These are phyloP conservation scores for Cydia amplana DNA, from an alignment of 1,140 invertebrate genomes.

Conservation along the genomic window DNA sequence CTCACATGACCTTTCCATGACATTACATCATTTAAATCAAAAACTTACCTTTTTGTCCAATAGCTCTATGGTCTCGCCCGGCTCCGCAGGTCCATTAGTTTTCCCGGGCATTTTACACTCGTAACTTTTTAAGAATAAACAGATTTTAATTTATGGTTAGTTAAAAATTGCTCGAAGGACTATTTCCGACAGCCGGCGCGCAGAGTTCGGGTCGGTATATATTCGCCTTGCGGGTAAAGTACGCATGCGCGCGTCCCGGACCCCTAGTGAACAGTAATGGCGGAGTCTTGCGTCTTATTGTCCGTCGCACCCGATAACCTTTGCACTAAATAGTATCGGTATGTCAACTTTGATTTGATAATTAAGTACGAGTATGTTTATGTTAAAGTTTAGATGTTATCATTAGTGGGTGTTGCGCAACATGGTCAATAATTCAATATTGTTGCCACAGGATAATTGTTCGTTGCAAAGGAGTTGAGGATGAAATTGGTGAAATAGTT, in stretches of 20 bases:
- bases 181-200: constrained; percentile 42
- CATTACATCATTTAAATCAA: constrained; percentile 25
- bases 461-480: neutral
- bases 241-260: constrained; percentile 39
- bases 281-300: constrained; percentile 18
- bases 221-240: constrained; percentile 36
- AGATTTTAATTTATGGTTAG: constrained; percentile 25
- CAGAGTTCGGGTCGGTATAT: constrained; percentile 35
- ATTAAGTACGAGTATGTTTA: constrained; percentile 28
- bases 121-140: constrained; percentile 17
- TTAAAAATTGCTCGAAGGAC: constrained; percentile 31
- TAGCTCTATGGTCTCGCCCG: constrained; percentile 47
- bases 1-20: constrained; percentile 30
- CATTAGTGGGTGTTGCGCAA: constrained; percentile 2
- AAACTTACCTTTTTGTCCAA: constrained; percentile 52
- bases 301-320: constrained; percentile 10
- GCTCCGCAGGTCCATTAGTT: constrained; percentile 37
- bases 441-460: neutral
- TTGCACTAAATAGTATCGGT: constrained; percentile 28
- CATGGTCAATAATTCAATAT: neutral
- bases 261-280: constrained; percentile 24
- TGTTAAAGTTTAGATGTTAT: neutral
- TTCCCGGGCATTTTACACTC: constrained; percentile 43
- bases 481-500: constrained; percentile 15
- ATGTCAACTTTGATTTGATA: constrained; percentile 32